phyloP scores from a whole-genome alignment of 2,797 vertebrate species.

The Psittacula derbiana region DNA sequence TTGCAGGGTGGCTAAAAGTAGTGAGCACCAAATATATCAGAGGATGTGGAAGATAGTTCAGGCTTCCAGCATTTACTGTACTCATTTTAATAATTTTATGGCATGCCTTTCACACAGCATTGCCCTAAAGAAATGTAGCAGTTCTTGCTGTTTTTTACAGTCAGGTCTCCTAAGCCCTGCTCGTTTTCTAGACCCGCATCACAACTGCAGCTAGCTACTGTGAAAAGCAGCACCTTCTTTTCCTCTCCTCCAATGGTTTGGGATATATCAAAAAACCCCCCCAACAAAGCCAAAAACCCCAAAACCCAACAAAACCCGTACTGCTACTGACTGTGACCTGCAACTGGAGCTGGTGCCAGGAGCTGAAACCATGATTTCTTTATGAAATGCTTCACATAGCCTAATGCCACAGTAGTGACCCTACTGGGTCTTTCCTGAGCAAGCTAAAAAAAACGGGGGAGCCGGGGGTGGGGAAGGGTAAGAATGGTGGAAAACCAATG shows the following conservation, averaged over 20 bases:
- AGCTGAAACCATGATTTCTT: conserved; percentile 64
- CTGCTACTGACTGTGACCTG: conserved; percentile 62
- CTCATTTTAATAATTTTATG: not conserved
- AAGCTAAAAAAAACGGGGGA: not conserved
- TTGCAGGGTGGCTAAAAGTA: not conserved
- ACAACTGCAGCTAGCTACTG: conserved; percentile 43
- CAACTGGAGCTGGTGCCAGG: conserved; percentile 37
- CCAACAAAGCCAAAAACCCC: not conserved
- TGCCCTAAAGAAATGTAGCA: not conserved
- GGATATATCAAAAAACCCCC: conserved; percentile 20
- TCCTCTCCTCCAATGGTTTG: conserved; percentile 59
- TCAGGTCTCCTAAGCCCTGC: not conserved
- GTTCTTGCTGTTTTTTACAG: not conserved
- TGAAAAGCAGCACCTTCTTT: conserved; percentile 69
- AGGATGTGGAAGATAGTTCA: not conserved
- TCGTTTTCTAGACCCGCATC: not conserved
- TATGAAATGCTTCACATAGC: conserved; percentile 57
- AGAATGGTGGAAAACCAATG: not conserved
- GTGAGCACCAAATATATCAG: not conserved
- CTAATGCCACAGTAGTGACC: conserved; percentile 56
- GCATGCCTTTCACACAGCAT: accelerated
- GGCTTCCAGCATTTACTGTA: not conserved
- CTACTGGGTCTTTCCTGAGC: conserved; percentile 26
- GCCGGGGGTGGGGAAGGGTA: accelerated
- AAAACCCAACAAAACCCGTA: not conserved